These are phyloP conservation scores for Temnothorax curvispinosus DNA, from an alignment of 1,140 invertebrate genomes.

Conservation along the genomic window DNA sequence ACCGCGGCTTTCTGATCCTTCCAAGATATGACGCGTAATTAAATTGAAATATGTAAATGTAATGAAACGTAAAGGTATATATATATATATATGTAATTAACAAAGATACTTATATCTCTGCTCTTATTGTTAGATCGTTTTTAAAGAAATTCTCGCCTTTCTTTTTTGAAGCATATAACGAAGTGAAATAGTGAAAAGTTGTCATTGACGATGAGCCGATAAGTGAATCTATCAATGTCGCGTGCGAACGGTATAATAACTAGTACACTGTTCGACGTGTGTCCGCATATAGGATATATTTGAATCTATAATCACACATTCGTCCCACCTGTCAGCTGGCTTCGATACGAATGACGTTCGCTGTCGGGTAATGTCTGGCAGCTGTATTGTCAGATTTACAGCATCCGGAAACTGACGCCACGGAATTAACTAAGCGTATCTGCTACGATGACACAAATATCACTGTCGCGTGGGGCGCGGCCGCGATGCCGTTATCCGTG, in stretches of 20 bases:
- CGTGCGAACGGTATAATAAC: constrained; percentile 44
- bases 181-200: not conserved
- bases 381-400: constrained; percentile 43
- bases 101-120: not conserved
- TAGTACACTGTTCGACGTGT: constrained; percentile 32
- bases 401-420: constrained; percentile 43
- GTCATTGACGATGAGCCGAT: constrained; percentile 36
- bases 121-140: not conserved
- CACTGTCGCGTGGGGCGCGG: not conserved
- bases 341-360: constrained; percentile 24
- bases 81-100: not conserved
- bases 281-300: constrained; percentile 50
- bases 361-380: constrained; percentile 35
- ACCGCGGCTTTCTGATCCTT: not conserved
- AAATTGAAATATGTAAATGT: not conserved
- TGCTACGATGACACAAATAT: constrained; percentile 18
- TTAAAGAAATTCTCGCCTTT: not conserved
- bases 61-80: not conserved
- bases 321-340: constrained; percentile 47
- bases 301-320: constrained; percentile 56
- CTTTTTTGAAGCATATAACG: not conserved
- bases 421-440: constrained; percentile 49
- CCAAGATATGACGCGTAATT: not conserved
- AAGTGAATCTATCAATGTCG: constrained; percentile 53
- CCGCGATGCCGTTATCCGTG: not conserved